A percentile compares a stretch with the other conserved stretches of the same genome.
These are phyloP conservation scores for Protonibea diacanthus DNA, from an alignment of 2,797 vertebrate genomes.

Conservation along the genomic window DNA sequence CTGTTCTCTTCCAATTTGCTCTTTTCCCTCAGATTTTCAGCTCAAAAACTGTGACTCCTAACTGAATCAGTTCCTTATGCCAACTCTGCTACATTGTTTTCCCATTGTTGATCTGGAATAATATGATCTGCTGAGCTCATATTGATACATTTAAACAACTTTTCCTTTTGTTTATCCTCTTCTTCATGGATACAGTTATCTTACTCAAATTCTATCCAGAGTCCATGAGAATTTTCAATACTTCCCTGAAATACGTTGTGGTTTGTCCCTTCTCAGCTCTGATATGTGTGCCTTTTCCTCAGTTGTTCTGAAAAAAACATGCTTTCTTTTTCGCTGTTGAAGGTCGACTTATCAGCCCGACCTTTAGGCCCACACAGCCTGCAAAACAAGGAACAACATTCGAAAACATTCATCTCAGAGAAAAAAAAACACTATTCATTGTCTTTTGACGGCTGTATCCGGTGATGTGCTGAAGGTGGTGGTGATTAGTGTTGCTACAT, in stretches of 20 bases:
- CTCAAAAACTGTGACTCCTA: background rate
- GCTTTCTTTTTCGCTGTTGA: constrained; percentile 13
- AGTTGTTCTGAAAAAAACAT: constrained; percentile 2
- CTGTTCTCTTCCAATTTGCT: background rate
- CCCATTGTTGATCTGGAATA: background rate
- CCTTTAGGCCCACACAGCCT: background rate
- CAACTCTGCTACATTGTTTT: background rate
- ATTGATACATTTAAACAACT: background rate
- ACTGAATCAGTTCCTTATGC: background rate
- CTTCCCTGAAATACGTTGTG: background rate
- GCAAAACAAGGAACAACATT: constrained; percentile 10
- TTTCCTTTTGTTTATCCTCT: background rate
- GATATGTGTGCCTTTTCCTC: background rate
- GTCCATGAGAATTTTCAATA: background rate
- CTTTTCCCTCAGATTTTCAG: background rate
- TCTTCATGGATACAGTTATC: background rate
- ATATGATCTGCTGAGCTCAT: background rate
- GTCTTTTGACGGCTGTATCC: background rate
- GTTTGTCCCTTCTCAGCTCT: background rate
- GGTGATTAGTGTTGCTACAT: background rate
- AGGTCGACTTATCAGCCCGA: constrained; percentile 20
- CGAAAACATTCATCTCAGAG: background rate
- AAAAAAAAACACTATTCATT: background rate
- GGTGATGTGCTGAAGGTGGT: background rate
- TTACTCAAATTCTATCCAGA: background rate